Evolutionary conservation across 1,140 invertebrate species (phyloP).

Genomic region (Drosophila simulans): DNA sequence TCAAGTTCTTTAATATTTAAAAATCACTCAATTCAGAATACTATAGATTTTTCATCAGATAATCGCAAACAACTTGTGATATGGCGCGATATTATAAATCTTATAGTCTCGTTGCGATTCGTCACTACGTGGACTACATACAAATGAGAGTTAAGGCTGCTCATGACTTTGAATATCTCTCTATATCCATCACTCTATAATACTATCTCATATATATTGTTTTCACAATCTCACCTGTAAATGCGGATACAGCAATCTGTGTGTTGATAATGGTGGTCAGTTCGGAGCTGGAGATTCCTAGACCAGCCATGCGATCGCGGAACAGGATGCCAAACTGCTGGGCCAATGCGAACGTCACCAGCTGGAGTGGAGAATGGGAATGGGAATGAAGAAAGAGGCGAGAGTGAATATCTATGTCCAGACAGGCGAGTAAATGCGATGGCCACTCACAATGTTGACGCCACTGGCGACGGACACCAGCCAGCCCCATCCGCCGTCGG

Average conservation of each 20-base stretch:
- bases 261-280: slow-evolving; percentile 88
- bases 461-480: slow-evolving; percentile 80
- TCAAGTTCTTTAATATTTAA: background rate
- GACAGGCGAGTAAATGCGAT: too few species aligned
- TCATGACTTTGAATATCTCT: too few species aligned
- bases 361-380: slow-evolving; percentile 73
- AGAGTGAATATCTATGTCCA: background rate
- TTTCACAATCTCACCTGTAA: slow-evolving; percentile 65
- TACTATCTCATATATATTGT: background rate
- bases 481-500: slow-evolving; percentile 84
- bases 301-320: slow-evolving; percentile 85
- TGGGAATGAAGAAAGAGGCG: background rate
- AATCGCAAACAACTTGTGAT: background rate
- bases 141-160: too few species aligned
- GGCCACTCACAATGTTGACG: slow-evolving; percentile 69
- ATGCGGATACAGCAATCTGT: slow-evolving; percentile 87
- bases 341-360: slow-evolving; percentile 87
- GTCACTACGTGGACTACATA: background rate
- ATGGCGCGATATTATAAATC: background rate
- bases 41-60: background rate
- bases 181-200: background rate
- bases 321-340: slow-evolving; percentile 89
- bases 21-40: background rate
- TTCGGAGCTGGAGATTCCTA: slow-evolving; percentile 87
- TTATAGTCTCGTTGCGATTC: background rate